Evolutionary conservation across 2,797 vertebrate genomes (phyloP).

Genomic region (Amphiprion clarkii): DNA sequence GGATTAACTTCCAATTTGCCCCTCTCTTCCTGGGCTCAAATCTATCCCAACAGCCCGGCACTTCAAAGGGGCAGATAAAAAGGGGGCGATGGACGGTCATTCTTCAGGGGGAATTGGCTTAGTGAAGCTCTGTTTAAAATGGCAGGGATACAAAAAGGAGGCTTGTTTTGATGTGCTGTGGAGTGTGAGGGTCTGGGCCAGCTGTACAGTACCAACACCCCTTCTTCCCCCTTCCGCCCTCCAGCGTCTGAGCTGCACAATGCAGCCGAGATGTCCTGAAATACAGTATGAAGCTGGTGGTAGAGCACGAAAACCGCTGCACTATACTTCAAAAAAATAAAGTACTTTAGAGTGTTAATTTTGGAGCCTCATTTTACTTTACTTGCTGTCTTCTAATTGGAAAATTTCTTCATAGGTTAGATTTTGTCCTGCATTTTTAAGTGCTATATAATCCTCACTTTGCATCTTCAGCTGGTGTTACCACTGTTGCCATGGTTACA

Average conservation of each 20-base stretch:
- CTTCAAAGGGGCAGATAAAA: slow-evolving; percentile 84
- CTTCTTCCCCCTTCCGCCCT: slow-evolving; percentile 44
- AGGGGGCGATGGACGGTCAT: slow-evolving; percentile 66
- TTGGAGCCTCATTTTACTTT: too few relatives aligned
- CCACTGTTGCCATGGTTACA: too few relatives aligned
- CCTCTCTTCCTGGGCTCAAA: slow-evolving; percentile 82
- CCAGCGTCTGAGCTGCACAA: slow-evolving; percentile 31
- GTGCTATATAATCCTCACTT: too few relatives aligned
- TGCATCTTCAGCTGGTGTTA: too few relatives aligned
- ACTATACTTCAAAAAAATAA: too few relatives aligned
- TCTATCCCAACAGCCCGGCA: slow-evolving; percentile 81
- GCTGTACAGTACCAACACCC: slow-evolving; percentile 53
- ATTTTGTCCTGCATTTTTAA: too few relatives aligned
- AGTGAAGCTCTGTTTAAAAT: slow-evolving; percentile 80
- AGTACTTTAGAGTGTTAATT: too few relatives aligned
- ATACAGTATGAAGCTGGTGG: not conserved
- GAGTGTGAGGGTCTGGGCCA: slow-evolving; percentile 46
- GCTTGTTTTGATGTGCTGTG: slow-evolving; percentile 79
- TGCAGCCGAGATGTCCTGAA: not conserved
- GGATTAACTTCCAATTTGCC: slow-evolving; percentile 86
- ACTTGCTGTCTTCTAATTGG: too few relatives aligned
- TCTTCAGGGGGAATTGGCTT: slow-evolving; percentile 78
- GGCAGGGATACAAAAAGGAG: slow-evolving; percentile 75
- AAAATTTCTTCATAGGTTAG: too few relatives aligned
- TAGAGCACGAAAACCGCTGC: too few relatives aligned